A percentile compares a stretch with the other conserved stretches of the same genome.
phyloP scores from a whole-genome alignment of 2,888 invertebrate genomes.

The Dasypogon diadema region DNA sequence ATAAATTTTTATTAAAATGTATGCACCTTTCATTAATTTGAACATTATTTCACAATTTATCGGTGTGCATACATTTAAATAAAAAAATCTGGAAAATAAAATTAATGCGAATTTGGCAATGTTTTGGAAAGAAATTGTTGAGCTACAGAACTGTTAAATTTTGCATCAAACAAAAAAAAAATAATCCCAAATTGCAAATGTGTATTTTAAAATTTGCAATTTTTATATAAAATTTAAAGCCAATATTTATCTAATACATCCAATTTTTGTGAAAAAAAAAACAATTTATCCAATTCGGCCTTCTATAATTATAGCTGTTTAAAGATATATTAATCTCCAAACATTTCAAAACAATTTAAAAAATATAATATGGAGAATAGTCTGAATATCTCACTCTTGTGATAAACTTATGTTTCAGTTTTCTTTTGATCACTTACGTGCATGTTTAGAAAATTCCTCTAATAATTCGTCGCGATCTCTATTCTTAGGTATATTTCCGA shows the following conservation, averaged over 20 bases:
- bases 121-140: constrained; percentile 66
- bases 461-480: constrained; percentile 99
- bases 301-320: constrained; percentile 38
- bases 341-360: constrained; percentile 31
- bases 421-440: constrained; percentile 84
- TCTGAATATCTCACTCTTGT: constrained; percentile 6
- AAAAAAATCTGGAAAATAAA: constrained; percentile 45
- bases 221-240: constrained; percentile 20
- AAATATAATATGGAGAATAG: constrained; percentile 16
- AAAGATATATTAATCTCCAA: constrained; percentile 16
- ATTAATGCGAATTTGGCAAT: constrained; percentile 62
- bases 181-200: constrained; percentile 35
- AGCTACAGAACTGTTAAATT: constrained; percentile 66
- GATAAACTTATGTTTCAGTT: constrained; percentile 57
- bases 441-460: constrained; percentile 99
- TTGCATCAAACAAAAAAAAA: constrained; percentile 27
- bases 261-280: constrained; percentile 35
- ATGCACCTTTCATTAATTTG: not conserved
- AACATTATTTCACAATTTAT: not conserved
- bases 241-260: not conserved
- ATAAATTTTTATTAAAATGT: constrained; percentile 28
- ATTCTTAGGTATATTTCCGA: constrained; percentile 99
- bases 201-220: constrained; percentile 39
- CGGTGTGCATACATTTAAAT: constrained; percentile 33
- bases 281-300: constrained; percentile 41